Base-by-base conservation (phyloP, 2,797 vertebrate species). In the Sandelia bainsii region DNA sequence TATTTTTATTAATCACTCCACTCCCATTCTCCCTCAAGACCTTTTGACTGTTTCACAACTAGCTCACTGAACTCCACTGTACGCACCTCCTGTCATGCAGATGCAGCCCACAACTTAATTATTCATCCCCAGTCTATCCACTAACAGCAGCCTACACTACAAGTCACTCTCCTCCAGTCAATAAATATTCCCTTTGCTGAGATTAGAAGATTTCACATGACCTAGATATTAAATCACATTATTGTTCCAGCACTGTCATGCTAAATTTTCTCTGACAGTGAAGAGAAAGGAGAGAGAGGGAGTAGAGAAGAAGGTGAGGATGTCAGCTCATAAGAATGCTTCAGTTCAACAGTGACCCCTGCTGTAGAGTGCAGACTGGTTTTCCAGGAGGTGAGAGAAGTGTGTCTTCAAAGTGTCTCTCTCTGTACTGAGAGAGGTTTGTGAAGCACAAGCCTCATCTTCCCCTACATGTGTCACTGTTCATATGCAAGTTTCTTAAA, bases 271-370 rank as follows among this genome's bases (percentile, higher is more conserved):
- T 72, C 62, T 69, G 69, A 80, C 68, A 76, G 69, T 46, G 72
- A 67, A 50, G 32, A 52, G 17, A 69, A 25, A 48, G 8, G 67
- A 40, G 11, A 37, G 61, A 42, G 52, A 56, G 46, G 10, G 61
- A 16, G 22, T 10, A 20, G 25, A 23, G 34, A 56, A 40, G n/a
- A 23, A 51, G n/a, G 50, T 6, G 60, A 69, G 51, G 56, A 50
- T 48, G 64, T 45, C n/a, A 49, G 42, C 22, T 66, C 42, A 11
- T 58, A 37, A 0, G 22, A 37, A 46, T 58, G 81, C 51, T 83
- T 85, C 80, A 70, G 91, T 75, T 90, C 90, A 93, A 93, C 90
- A 93, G 88, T 87, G 91, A 87, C 92, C 91, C 91, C 92, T 93
- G 82, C 86, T 93, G 94, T 72, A 81, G 66, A 85, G n/a, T 6